Evolutionary conservation across 92 coral and sea anemone species (phyloP).

Genomic region (Zoanthus sansibaricus): DNA sequence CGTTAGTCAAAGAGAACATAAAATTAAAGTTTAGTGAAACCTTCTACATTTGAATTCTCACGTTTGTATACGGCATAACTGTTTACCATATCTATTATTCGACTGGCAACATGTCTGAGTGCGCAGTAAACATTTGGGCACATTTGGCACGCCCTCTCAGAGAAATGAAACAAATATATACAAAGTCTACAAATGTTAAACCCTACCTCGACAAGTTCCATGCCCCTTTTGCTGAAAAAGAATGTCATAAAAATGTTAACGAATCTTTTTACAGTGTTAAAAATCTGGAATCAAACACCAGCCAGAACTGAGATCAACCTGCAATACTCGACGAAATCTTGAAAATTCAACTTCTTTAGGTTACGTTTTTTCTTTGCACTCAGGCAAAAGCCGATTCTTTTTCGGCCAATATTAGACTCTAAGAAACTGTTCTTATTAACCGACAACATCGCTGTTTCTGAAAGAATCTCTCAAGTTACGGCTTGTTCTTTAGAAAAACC

Average conservation of each 20-base stretch:
- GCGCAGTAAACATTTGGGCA: slow-evolving; percentile 32
- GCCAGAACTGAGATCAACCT: slow-evolving; percentile 63
- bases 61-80: not conserved
- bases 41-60: not conserved
- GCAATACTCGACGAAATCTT: slow-evolving; percentile 87
- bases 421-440: slow-evolving; percentile 57
- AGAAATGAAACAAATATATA: slow-evolving; percentile 15
- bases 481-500: slow-evolving; percentile 26
- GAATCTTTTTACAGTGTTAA: not conserved
- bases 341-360: slow-evolving; percentile 71
- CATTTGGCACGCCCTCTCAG: slow-evolving; percentile 37
- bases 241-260: slow-evolving; percentile 1
- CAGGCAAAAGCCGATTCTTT: slow-evolving; percentile 86
- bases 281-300: not conserved
- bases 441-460: slow-evolving; percentile 62
- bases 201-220: slow-evolving; percentile 94
- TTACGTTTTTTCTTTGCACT: slow-evolving; percentile 97
- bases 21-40: not conserved
- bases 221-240: slow-evolving; percentile 85
- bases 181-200: not conserved
- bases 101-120: not conserved
- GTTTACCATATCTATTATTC: not conserved
- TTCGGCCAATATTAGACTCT: slow-evolving; percentile 61
- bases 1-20: not conserved
- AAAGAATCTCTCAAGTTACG: slow-evolving; percentile 54